phyloP scores from a whole-genome alignment of 2,113 vertebrate genomes.

The Bubo blakistoni region DNA sequence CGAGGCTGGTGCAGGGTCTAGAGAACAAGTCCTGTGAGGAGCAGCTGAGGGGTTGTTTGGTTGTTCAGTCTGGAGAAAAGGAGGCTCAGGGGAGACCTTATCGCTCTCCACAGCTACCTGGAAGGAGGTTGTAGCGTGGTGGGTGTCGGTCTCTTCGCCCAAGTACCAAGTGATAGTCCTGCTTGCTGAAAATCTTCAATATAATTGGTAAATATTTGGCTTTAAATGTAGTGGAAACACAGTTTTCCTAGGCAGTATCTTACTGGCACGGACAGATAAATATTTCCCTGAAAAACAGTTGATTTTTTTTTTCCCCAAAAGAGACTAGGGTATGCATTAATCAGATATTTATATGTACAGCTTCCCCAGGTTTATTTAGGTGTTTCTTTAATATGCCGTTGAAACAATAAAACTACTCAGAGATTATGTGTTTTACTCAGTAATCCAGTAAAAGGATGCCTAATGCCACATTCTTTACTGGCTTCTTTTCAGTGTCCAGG shows the following conservation, averaged over 20 bases:
- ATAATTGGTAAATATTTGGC: background rate
- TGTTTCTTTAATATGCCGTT: background rate
- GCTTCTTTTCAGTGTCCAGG: background rate
- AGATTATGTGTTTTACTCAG: background rate
- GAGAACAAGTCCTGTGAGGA: background rate
- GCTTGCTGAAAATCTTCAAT: background rate
- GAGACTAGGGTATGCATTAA: background rate
- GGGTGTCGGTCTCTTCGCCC: rapidly evolving
- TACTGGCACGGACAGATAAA: background rate
- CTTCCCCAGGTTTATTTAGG: background rate
- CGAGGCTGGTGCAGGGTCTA: background rate
- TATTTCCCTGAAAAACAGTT: background rate
- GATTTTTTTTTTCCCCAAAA: background rate
- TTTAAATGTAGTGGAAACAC: background rate
- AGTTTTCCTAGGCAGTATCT: background rate
- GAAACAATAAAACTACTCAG: background rate
- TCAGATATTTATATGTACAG: background rate
- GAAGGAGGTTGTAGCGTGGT: background rate
- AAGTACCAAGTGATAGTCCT: no score
- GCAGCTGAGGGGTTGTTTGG: rapidly evolving
- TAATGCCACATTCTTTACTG: background rate
- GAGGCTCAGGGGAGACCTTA: background rate
- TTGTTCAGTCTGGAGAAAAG: background rate
- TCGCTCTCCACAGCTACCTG: rapidly evolving
- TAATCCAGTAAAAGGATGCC: background rate